Evolutionary conservation across 2,888 invertebrate genomes (phyloP).

Genomic region (Hemistola chrysoprasaria): DNA sequence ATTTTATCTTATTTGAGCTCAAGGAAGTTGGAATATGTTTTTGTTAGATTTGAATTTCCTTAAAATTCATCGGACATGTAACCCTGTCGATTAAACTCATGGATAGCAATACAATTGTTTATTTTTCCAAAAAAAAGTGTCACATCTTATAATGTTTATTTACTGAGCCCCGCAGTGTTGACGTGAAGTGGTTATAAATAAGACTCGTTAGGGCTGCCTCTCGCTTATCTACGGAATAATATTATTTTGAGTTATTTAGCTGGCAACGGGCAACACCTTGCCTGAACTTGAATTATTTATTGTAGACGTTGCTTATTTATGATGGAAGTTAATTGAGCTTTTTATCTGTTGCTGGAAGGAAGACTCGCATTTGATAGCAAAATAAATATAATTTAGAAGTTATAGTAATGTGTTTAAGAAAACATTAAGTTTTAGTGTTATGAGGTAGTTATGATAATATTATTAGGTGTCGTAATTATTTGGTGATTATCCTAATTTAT

Average conservation of each 20-base stretch:
- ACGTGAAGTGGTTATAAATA: constrained; percentile 56
- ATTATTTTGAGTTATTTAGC: constrained; percentile 32
- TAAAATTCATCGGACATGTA: too few species aligned
- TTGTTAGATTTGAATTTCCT: too few species aligned
- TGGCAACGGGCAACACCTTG: constrained; percentile 30
- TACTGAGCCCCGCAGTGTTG: constrained; percentile 39
- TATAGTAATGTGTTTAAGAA: too few species aligned
- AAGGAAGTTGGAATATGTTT: too few species aligned
- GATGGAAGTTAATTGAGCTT: constrained; percentile 15
- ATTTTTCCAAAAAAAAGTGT: constrained; percentile 33
- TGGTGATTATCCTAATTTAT: too few species aligned
- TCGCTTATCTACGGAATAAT: constrained; percentile 29
- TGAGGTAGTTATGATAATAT: too few species aligned
- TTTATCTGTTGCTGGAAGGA: not conserved
- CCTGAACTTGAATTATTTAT: constrained; percentile 31
- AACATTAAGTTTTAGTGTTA: too few species aligned
- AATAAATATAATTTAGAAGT: too few species aligned
- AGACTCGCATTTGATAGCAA: too few species aligned
- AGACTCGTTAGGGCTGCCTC: constrained; percentile 46
- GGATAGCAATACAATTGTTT: constrained; percentile 8
- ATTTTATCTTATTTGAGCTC: constrained; percentile 14
- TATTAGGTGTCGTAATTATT: too few species aligned
- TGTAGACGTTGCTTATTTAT: constrained; percentile 22
- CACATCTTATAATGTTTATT: constrained; percentile 44
- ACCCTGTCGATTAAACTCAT: constrained; percentile 3